Base-by-base conservation (phyloP, 2,797 vertebrate genomes). In the Microtus californicus region DNA sequence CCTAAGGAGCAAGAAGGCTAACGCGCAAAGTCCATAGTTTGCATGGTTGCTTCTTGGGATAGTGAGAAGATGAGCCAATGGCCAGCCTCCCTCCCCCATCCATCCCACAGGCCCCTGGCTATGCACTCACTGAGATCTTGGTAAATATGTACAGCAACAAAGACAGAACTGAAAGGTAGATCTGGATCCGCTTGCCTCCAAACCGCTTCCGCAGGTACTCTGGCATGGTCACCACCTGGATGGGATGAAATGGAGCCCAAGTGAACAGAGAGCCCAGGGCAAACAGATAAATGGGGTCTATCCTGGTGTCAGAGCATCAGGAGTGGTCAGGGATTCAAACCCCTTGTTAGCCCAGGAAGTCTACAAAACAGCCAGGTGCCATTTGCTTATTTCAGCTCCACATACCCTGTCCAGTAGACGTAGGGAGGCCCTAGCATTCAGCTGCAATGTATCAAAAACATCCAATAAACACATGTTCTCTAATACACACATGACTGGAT, bases 151-250 rank as follows among this genome's bases (percentile, higher is more conserved):
- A 99, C 3, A 99, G 98, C 88, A 99, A 31, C 81, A 99, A 97
- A 2, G 99, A 99, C 21, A 99, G 99, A 85, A 99, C 2, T 0
- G 99, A 99, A 81, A 99, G 99, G 96, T 99, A 99, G 95, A 99
- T 7, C 78, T 99, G 99, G 94, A 99, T 99, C 17, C 99, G 98
- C 17, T 99, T 98, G 43, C 99, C 99, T 45, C 99, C 99, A 51
- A 99, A 99, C 61, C 99, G 98, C 96, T 99, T 99, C 98, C 97
- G 99, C 94, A 99, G 98, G 80, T 99, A 99, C 96, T 99, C 99
- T 0, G 99, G 99, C 99, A 99, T 99, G 15, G 99, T 99, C 96
- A 99, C 98, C 86, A 99, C 99, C 99, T 99, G 95, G 54, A 97
- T 6, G 31, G 51, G 34, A 73, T 17, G 15, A 2, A 23, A 96